A percentile compares a stretch with the other conserved stretches of the same genome.
Conservation (phyloP, 2,888 invertebrate genomes). For the Agriotes lineatus region DNA sequence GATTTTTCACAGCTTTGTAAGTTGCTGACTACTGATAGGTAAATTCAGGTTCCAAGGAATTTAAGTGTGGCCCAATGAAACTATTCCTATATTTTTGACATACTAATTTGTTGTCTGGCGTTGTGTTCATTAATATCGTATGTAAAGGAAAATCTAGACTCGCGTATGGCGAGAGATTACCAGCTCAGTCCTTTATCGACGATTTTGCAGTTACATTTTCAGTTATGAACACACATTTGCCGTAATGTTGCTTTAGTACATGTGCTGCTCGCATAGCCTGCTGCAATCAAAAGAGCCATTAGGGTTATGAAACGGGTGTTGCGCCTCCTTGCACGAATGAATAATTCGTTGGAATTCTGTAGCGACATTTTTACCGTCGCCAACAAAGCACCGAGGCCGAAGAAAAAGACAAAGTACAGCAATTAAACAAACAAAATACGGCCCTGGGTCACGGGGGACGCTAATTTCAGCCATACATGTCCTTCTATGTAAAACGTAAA, state of each 20-base stretch:
- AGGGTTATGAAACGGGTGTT: constrained; percentile 4
- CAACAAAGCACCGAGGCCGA: constrained; percentile 14
- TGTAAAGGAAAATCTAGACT: too few relatives aligned
- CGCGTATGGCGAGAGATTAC: too few relatives aligned
- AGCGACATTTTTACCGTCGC: constrained; percentile 21
- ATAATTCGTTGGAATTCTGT: constrained; percentile 15
- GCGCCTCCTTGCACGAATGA: constrained; percentile 12
- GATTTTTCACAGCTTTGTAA: too few relatives aligned
- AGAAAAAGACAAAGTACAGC: constrained; percentile 38
- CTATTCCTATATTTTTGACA: too few relatives aligned
- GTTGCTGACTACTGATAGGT: too few relatives aligned
- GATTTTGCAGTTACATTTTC: neutral
- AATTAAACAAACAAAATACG: constrained; percentile 43
- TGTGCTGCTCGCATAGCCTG: neutral
- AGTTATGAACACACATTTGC: neutral
- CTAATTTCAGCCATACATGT: constrained; percentile 40
- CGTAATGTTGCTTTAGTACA: neutral
- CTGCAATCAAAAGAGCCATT: constrained; percentile 14
- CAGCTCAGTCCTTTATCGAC: neutral
- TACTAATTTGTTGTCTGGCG: too few relatives aligned
- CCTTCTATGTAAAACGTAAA: constrained; percentile 43
- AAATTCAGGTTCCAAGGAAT: too few relatives aligned
- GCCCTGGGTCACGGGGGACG: constrained; percentile 34
- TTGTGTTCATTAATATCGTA: too few relatives aligned
- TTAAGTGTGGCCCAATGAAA: too few relatives aligned